Evolutionary conservation across 2,797 vertebrate species (phyloP), one percentile per base, ranked within the genome.

Genomic region (Eurystomus glaucurus): DNA sequence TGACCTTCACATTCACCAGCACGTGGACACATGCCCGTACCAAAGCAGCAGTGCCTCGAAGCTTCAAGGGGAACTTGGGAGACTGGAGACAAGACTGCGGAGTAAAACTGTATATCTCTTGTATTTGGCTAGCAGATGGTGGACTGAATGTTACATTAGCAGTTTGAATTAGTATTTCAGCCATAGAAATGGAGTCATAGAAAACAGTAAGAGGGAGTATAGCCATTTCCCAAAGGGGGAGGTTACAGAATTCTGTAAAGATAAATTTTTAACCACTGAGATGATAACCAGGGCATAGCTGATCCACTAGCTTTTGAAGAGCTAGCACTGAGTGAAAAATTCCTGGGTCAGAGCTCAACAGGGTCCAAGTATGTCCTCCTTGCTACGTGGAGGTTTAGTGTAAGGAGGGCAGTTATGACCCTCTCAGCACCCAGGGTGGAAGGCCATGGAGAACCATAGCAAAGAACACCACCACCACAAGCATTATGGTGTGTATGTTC

Each of bases 121-220:
- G 37, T 86, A 70, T 55, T 76, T 79, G 78, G 28, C 23, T 79
- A 85, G 39, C 51, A 89, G 81, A 66, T 60, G 61, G 45, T 50
- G 52, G 31, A 57, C 45, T 71, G 75, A 72, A 55, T 76, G 50
- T 50, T 79, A 72, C 39, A 61, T 66, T 57, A 92, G 85, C 29
- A 69, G 46, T 86, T 20, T 86, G 79, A 66, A 70, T 94, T 72
- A 76, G 50, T 11, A 58, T 92, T 95, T 90, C 74, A 93, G 84
- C 39, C 51, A 26, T 0, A 62, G 77, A 89, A 91, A 84, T 54
- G 86, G 64, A 60, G 45, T 82, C 66, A 85, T 82, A 60, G 66
- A 85, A 90, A 92, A 79, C 39, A 46, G 2, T 48, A 25, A 55
- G 17, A 65, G 29, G 88, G 51, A 85, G 14, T 51, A 64, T 19